Base-by-base conservation (phyloP, 2,113 vertebrate genomes). In the Pseudorectes ferrugineus region DNA sequence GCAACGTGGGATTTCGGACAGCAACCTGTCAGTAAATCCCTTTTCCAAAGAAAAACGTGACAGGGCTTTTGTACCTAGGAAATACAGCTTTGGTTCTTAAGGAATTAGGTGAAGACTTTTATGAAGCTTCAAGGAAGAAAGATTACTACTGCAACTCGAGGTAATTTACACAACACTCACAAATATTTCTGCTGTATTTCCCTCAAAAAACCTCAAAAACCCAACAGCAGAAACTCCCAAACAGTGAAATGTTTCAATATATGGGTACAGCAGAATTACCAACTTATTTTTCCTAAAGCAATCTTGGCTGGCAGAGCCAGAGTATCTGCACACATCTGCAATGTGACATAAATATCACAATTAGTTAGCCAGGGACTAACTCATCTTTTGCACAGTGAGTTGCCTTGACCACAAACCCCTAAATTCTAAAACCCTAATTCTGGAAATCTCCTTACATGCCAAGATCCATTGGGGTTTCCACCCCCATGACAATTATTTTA, bases 11-110 rank as follows among this genome's bases (percentile, higher is more conserved):
- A 92, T 76, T 93, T 77, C 2, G 36, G 82, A 76, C 46, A 83
- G 63, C 51, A 88, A 94, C 90, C 82, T 91, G 72, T 73, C 83
- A 65, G 78, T 65, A 96, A 96, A 96, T 95, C 89, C 83, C 51
- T 61, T 91, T 42, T 68, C 79, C 40, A 70, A 96, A 95, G 89
- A 57, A 76, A 88, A 94, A 88, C 0, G 4, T 1, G 17, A 59
- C 79, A 73, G 54, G 45, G 63, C 72, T 91, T 92, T 85, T 76
- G 82, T 59, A 88, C 35, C 29, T 5, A 52, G 68, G 36, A 75
- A 68, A 79, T 18, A 12, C 2, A 13, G 85, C 71, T 92, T 86
- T 91, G 63, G 55, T 95, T 94, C 93, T 79, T 52, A 74, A 86
- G 72, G 89, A 94, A 92, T 93, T 82, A 83, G 6, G 21, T 10